Conservation (phyloP, 92 coral and sea anemone genomes). For the Micromussa lordhowensis region DNA sequence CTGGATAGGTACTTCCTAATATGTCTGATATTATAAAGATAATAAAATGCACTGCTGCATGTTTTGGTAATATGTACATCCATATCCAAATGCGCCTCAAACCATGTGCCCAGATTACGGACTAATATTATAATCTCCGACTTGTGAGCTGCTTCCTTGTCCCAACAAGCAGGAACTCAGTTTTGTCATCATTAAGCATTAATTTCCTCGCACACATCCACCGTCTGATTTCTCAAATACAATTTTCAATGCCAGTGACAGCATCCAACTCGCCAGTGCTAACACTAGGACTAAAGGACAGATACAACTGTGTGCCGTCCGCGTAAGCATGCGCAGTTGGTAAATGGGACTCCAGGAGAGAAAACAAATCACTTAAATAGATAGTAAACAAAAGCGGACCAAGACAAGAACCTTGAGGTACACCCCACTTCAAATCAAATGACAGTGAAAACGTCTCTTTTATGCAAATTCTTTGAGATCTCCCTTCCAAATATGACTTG, state of each 20-base stretch:
- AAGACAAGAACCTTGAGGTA: conserved; percentile 52
- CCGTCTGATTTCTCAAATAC: too few relatives aligned
- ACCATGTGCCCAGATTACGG: conserved; percentile 5
- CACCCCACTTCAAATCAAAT: conserved; percentile 24
- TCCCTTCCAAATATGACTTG: conserved; percentile 34
- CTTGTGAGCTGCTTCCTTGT: conserved; percentile 1
- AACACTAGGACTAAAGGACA: neutral
- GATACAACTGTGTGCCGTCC: conserved; percentile 26
- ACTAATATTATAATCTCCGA: neutral
- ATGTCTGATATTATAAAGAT: too few relatives aligned
- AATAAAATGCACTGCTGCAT: too few relatives aligned
- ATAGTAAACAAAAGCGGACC: conserved; percentile 51
- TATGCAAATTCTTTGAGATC: conserved; percentile 20
- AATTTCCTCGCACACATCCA: too few relatives aligned
- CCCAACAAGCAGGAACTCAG: conserved; percentile 13
- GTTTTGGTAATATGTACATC: conserved; percentile 2
- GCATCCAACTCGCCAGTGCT: neutral
- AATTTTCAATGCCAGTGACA: neutral
- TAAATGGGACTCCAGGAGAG: too few relatives aligned
- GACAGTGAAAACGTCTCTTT: conserved; percentile 28
- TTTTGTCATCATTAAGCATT: conserved; percentile 15
- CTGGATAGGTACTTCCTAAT: too few relatives aligned
- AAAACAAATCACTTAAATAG: conserved; percentile 23
- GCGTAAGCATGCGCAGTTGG: conserved; percentile 40
- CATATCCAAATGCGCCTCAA: neutral